A percentile compares a stretch with the other conserved stretches of the same genome.
Conservation (phyloP, 2,888 invertebrate species). For the Pinctada fucata region DNA sequence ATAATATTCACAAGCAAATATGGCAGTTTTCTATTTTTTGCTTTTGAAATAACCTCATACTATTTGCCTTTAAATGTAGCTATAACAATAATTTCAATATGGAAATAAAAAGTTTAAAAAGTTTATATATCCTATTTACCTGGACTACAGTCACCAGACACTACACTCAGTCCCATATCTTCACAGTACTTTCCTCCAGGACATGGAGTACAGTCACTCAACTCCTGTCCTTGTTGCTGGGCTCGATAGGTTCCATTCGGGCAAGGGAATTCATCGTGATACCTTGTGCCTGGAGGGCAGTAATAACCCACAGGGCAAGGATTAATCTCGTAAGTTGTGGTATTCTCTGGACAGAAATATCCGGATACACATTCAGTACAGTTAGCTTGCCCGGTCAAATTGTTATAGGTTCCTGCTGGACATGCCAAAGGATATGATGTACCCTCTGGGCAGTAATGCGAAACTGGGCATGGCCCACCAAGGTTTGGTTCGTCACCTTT, state of each 20-base stretch:
- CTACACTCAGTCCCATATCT: slow-evolving; percentile 59
- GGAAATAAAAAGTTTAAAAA: no score
- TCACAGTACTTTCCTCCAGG: slow-evolving; percentile 72
- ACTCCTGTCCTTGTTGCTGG: slow-evolving; percentile 55
- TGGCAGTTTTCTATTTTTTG: no score
- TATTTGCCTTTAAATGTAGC: no score
- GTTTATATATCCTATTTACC: slow-evolving; percentile 49
- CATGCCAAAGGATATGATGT: slow-evolving; percentile 71
- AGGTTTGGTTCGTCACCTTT: slow-evolving; percentile 59
- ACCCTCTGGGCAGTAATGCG: slow-evolving; percentile 73
- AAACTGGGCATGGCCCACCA: slow-evolving; percentile 73
- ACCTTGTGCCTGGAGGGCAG: slow-evolving; percentile 69
- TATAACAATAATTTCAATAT: no score
- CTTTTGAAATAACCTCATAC: no score
- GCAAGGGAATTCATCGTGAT: slow-evolving; percentile 66
- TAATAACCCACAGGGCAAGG: slow-evolving; percentile 71
- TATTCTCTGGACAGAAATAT: slow-evolving; percentile 73
- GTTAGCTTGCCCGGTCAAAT: slow-evolving; percentile 65
- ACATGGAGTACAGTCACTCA: slow-evolving; percentile 69
- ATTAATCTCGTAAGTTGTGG: slow-evolving; percentile 63
- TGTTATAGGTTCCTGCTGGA: slow-evolving; percentile 72
- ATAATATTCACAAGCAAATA: no score
- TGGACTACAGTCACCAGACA: slow-evolving; percentile 67
- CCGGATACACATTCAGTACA: slow-evolving; percentile 70
- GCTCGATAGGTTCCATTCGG: slow-evolving; percentile 68